Base-by-base conservation (phyloP, 1,140 invertebrate species). In the Trinorchestia longiramus region DNA sequence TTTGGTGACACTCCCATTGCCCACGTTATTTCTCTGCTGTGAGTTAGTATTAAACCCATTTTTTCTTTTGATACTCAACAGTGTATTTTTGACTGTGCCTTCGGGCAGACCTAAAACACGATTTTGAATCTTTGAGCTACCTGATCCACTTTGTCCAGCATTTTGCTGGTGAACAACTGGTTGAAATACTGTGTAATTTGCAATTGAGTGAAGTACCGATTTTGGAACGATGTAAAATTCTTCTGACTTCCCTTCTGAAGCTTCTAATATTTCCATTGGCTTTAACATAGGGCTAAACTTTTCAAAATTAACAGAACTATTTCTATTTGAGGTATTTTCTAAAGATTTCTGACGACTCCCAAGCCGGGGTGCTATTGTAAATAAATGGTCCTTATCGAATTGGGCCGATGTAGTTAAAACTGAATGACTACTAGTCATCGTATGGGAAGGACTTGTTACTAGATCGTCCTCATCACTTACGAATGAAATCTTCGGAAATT, bases 201-300 rank as follows among this genome's bases (percentile, higher is more conserved):
- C 92, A 94, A 94, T 40, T 3, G 92, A 45, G 8, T 42, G 36
- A 94, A 94, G 15, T 42, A 94, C 8, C 1, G 43, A 45, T 94
- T 40, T 94, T 40, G 92, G 92, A 94, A 94, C 92, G 40, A 94
- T 94, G 44, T 94, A 94, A 40, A 45, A 94, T 36, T 94, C 92
- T 40, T 94, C 92, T 19, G 92, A 42, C 41, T 4, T 41, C 0
- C 36, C 41, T 43, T 41, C 3, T 4, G 43, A 28, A 42, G 41
- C 88, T 90, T 41, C 62, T 23, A 23, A 23, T 19, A 23, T 36
- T 23, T 36, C 62, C 8, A 28, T 23, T 23, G 62, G 28, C 11
- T 11, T 77, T 77, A 23, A 11, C 15, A 15, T 77, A 77, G 3
- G 28, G 36, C 36, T 36, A 23, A 77, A 77, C 11, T 77, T 11